phyloP scores from a whole-genome alignment of 2,113 vertebrate genomes.

The Phalacrocorax pelagicus region DNA sequence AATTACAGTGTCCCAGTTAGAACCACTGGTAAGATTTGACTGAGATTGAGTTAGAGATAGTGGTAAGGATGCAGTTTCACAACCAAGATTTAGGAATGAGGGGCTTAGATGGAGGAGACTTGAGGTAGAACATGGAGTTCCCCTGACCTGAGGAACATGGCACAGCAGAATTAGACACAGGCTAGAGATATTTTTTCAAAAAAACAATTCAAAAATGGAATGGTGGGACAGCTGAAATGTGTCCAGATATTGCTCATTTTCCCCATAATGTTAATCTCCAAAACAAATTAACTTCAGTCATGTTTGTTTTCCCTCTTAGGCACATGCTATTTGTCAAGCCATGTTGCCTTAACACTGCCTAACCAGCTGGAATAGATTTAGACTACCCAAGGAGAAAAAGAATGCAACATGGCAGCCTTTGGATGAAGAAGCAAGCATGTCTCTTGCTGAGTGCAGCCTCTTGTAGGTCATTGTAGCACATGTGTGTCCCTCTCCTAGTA shows the following conservation, averaged over 20 bases:
- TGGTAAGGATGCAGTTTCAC: background rate
- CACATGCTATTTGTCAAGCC: background rate
- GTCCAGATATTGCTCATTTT: background rate
- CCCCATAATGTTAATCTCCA: background rate
- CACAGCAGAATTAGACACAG: background rate
- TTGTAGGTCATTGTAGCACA: background rate
- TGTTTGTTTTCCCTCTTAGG: background rate
- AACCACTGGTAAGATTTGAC: background rate
- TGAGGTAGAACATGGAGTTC: background rate
- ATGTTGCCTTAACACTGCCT: background rate
- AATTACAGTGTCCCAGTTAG: background rate
- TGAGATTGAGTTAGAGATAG: background rate
- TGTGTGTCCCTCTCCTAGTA: background rate
- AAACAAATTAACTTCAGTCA: background rate
- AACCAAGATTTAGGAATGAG: background rate
- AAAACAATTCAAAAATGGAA: background rate
- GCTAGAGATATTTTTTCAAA: background rate
- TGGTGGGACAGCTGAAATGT: background rate
- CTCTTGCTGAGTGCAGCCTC: background rate
- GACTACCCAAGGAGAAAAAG: background rate
- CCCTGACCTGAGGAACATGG: background rate
- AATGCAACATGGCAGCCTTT: background rate
- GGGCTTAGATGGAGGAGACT: background rate
- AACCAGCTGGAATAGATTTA: slow-evolving; percentile 41
- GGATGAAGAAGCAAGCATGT: background rate